Evolutionary conservation across 2,113 vertebrate species (phyloP).

Genomic region (Pituophis catenifer): DNA sequence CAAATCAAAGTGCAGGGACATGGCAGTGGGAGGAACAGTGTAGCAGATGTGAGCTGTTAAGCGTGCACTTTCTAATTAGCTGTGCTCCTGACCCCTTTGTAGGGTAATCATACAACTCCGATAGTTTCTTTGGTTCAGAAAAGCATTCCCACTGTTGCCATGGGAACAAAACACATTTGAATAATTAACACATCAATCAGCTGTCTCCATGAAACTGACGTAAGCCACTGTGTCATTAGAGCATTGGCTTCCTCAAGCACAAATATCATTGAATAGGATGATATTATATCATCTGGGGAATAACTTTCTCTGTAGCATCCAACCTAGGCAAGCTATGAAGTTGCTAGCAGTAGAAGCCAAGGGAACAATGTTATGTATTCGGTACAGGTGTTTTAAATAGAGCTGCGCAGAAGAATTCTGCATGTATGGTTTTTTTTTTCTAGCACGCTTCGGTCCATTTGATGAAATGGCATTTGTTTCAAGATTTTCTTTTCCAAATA

Average conservation of each 20-base stretch:
- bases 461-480: neutral
- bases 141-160: slow-evolving; percentile 71
- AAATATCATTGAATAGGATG: slow-evolving; percentile 47
- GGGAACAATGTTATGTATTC: neutral
- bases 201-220: slow-evolving; percentile 71
- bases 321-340: neutral
- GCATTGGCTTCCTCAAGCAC: slow-evolving; percentile 67
- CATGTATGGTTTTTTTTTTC: neutral
- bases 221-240: slow-evolving; percentile 78
- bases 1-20: neutral
- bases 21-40: neutral
- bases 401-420: neutral
- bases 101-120: slow-evolving; percentile 49
- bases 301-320: slow-evolving; percentile 54
- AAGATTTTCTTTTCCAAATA: neutral
- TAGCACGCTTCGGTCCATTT: neutral
- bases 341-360: neutral
- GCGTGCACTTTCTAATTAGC: slow-evolving; percentile 16
- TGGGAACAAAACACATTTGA: slow-evolving; percentile 75
- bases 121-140: slow-evolving; percentile 60
- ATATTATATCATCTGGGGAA: slow-evolving; percentile 25
- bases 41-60: neutral
- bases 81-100: slow-evolving; percentile 43
- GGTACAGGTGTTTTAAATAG: neutral
- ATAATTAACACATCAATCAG: slow-evolving; percentile 85